Conservation (phyloP, 2,113 vertebrate genomes). For the Capreolus pygargus region DNA sequence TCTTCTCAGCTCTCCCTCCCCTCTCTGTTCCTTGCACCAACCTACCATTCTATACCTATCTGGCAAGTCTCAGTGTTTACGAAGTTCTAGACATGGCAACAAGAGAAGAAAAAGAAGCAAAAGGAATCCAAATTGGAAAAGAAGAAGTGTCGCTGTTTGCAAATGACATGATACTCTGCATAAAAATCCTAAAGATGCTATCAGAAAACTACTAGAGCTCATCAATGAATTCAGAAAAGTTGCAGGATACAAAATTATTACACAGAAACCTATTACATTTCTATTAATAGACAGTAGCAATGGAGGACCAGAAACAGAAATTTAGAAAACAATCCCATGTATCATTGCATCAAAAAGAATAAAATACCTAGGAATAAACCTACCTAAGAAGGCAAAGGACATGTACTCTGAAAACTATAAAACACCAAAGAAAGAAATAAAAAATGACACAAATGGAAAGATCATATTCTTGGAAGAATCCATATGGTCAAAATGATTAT, state of each 20-base stretch:
- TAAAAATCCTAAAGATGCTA: neutral
- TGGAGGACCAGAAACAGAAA: neutral
- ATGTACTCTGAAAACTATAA: neutral
- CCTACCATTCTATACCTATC: neutral
- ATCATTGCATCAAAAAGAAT: neutral
- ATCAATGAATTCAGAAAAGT: neutral
- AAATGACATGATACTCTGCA: neutral
- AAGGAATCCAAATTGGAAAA: neutral
- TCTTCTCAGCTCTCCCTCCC: neutral
- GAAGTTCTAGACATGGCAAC: neutral
- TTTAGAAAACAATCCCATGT: neutral
- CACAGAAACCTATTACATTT: neutral
- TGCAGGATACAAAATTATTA: neutral
- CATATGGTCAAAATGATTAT: neutral
- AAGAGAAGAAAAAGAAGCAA: neutral
- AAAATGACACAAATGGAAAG: neutral
- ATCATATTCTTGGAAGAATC: neutral
- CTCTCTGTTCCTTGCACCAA: accelerated
- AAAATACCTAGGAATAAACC: neutral
- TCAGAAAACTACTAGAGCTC: neutral
- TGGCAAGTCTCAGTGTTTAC: neutral
- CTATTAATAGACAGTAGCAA: neutral
- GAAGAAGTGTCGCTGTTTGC: neutral
- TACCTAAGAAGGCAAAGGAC: neutral
- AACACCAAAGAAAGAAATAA: neutral